Evolutionary conservation across 1,140 invertebrate genomes (phyloP), one percentile per base, ranked within the genome.

Genomic region (Sycophila sp.): DNA sequence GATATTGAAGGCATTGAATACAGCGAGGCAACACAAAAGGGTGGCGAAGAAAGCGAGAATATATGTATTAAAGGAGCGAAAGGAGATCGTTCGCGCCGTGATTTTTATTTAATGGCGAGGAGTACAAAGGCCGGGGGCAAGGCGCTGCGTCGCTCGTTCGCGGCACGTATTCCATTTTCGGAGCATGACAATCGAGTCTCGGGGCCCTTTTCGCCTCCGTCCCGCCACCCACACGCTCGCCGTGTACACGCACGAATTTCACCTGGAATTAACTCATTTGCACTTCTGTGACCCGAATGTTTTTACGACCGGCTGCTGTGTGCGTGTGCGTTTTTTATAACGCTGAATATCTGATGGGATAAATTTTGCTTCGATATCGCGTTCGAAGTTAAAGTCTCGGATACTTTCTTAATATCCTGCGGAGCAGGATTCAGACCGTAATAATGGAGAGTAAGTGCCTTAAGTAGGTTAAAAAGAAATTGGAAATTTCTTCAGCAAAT

Each of bases 201-300:
- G 30, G 28, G 7, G 53, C 32, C n/a, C 34, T 53, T 53, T 53
- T 53, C 26, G 49, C 13, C 2, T 5, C 15, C 7, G 13, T 4
- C 13, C 19, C 49, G 5, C 24, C 3, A 6, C 49, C 26, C 15
- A 30, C 2, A 30, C 13, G 15, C 15, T 42, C 42, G n/a, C n/a
- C 28, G 49, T 53, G 49, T 53, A 26, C 24, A 30, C 6, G 26
- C 24, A n/a, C 15, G 49, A 53, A 53, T 22, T 26, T 53, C 49
- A 53, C 32, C 22, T n/a, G n/a, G 53, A 30, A 56, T 56, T 56
- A 56, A 56, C 28, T 36, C 53, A 30, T 56, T 58, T 58, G 55
- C 55, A 58, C 55, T 53, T 30, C 24, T 53, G 49, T 53, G 17
- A 58, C n/a, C n/a, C 32, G 34, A 58, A 34, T 58, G 55, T 58